These are phyloP conservation scores for Chionomys nivalis DNA, from an alignment of 2,113 vertebrate species.

Conservation along the genomic window DNA sequence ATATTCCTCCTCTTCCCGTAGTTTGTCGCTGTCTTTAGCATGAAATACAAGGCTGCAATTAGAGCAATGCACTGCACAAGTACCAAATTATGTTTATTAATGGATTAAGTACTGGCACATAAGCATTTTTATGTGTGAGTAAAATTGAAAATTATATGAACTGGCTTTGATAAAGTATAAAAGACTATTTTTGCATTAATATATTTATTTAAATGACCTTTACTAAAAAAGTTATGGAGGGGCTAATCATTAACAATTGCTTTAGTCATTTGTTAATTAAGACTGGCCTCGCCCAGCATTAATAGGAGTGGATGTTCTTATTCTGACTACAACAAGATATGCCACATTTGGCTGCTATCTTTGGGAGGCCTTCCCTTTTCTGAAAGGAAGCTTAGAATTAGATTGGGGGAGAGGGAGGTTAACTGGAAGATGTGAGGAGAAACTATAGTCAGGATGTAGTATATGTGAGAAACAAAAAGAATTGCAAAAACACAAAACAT, in stretches of 20 bases:
- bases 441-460: neutral
- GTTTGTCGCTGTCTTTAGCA: slow-evolving; percentile 72
- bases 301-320: neutral
- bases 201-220: slow-evolving; percentile 54
- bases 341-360: neutral
- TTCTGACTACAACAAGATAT: neutral
- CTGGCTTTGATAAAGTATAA: slow-evolving; percentile 58
- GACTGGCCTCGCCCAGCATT: neutral
- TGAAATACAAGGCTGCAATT: slow-evolving; percentile 75
- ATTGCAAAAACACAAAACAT: neutral
- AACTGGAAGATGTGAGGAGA: neutral
- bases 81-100: slow-evolving; percentile 79
- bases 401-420: neutral
- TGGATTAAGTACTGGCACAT: slow-evolving; percentile 70
- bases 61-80: slow-evolving; percentile 59
- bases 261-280: slow-evolving; percentile 11
- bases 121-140: slow-evolving; percentile 54
- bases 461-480: neutral
- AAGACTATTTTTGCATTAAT: slow-evolving; percentile 48
- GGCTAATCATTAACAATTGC: slow-evolving; percentile 13
- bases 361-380: neutral
- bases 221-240: slow-evolving; percentile 13
- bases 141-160: slow-evolving; percentile 75
- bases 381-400: neutral
- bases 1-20: slow-evolving; percentile 46